These are phyloP conservation scores for Apteryx mantelli DNA, from an alignment of 2,113 vertebrate species.

Conservation along the genomic window DNA sequence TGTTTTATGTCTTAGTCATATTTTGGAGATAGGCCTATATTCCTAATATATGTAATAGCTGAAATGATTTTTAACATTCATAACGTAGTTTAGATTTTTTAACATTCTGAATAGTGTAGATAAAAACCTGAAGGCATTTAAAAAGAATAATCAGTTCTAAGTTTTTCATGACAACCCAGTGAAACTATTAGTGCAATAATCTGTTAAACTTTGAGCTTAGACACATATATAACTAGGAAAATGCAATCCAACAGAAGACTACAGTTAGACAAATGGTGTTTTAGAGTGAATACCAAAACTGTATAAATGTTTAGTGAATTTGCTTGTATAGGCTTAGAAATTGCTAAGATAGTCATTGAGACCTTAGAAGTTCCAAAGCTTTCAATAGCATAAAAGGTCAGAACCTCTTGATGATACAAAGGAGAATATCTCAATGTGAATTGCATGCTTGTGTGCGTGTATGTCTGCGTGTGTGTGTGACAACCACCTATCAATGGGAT, in stretches of 20 bases:
- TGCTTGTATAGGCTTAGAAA: neutral
- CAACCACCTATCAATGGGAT: neutral
- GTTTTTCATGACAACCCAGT: neutral
- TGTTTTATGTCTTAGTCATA: neutral
- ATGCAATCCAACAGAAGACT: neutral
- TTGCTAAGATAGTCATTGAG: neutral
- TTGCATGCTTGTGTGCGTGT: neutral
- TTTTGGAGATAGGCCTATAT: neutral
- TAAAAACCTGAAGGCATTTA: neutral
- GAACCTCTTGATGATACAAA: neutral
- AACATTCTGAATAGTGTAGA: neutral
- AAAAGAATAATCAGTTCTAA: neutral
- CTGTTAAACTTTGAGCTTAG: neutral
- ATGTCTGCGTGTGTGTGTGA: fast-evolving
- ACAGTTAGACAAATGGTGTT: neutral
- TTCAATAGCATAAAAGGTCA: neutral
- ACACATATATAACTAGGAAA: neutral
- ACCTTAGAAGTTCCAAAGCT: neutral
- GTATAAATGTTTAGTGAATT: neutral
- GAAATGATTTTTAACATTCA: neutral
- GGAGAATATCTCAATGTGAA: neutral
- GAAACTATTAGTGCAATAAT: neutral
- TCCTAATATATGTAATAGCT: neutral
- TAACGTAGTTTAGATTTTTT: neutral
- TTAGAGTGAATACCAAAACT: neutral